Base-by-base conservation (phyloP, 1,140 invertebrate species). In the Orchestia grillus region DNA sequence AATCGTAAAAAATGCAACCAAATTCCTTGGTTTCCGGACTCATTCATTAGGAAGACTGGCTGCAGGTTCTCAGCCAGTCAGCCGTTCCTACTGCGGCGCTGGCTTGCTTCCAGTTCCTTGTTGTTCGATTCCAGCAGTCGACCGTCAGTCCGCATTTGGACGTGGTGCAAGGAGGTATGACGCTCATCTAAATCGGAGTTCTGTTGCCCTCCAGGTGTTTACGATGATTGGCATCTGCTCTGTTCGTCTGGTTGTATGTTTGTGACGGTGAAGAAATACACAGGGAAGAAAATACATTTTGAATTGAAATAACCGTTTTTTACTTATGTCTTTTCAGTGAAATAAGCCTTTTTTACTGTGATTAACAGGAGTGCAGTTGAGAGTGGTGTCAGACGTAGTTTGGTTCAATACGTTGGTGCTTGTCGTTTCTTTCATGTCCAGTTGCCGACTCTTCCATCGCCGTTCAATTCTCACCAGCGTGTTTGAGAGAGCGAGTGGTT, bases 111-210 rank as follows among this genome's bases (percentile, higher is more conserved):
- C 88, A 90, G 88, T 90, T 90, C 88, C 88, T 90, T 90, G 88
- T 90, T 90, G 88, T 90, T 90, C 88, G n/a, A 90, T 90, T 90
- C 88, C 88, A 90, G 41, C 41, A 90, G 88, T 90, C 43, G 88
- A 28, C 88, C 88, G 88, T 42, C 88, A 90, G 88, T 90, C 88
- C 88, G 42, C 88, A 90, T 90, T 90, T 90, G 88, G 88, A 90
- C 88, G 88, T 43, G 88, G 41, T 42, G n/a, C 15, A 42, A 44
- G 43, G 0, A 16, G 41, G 88, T 90, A 4, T 28, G 15, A 41
- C 41, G 41, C 15, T 41, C 43, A 41, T 19, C n/a, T 19, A 36
- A 43, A 1, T 4, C 88, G 41, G 88, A 90, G 88, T 28, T 42
- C 28, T 42, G 41, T 90, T 90, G 88, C 88, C 88, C 88, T 90